Conservation (phyloP, 2,797 vertebrate species). For the Ctenopoma kingsleyae region DNA sequence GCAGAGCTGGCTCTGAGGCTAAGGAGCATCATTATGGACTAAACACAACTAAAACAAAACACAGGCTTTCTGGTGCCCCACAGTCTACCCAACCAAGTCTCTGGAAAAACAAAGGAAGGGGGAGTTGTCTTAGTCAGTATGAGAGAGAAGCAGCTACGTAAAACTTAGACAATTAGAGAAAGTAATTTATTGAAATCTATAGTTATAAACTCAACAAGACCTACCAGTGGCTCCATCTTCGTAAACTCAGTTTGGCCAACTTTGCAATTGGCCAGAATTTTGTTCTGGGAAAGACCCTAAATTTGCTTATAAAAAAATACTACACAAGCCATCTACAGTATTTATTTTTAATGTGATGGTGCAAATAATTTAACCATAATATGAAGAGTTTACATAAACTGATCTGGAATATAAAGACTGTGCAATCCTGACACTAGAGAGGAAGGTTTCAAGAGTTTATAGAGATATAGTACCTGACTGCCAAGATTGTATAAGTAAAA, state of each 20-base stretch:
- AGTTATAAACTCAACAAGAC: slow-evolving; percentile 6
- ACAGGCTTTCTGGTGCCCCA: slow-evolving; percentile 78
- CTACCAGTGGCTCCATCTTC: slow-evolving; percentile 3
- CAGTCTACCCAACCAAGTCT: slow-evolving; percentile 68
- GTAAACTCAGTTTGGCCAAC: not conserved
- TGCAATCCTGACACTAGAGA: not conserved
- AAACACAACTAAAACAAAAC: slow-evolving; percentile 77
- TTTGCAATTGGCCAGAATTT: not conserved
- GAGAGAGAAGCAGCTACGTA: slow-evolving; percentile 24
- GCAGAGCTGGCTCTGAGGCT: slow-evolving; percentile 58
- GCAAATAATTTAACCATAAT: not conserved
- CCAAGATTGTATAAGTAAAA: too few species aligned
- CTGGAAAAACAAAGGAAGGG: slow-evolving; percentile 38
- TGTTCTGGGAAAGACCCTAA: not conserved
- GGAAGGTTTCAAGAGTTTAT: slow-evolving; percentile 10
- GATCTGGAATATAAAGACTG: not conserved
- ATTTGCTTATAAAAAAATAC: slow-evolving; percentile 6
- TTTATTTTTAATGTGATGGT: not conserved
- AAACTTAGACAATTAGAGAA: slow-evolving; percentile 22
- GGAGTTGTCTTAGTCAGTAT: slow-evolving; percentile 18
- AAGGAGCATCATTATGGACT: slow-evolving; percentile 76
- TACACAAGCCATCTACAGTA: not conserved
- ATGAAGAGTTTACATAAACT: not conserved
- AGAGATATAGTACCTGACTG: too few species aligned
- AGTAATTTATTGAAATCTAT: slow-evolving; percentile 27